phyloP scores from a whole-genome alignment of 2,888 invertebrate species.

The Marronus borbonicus region DNA sequence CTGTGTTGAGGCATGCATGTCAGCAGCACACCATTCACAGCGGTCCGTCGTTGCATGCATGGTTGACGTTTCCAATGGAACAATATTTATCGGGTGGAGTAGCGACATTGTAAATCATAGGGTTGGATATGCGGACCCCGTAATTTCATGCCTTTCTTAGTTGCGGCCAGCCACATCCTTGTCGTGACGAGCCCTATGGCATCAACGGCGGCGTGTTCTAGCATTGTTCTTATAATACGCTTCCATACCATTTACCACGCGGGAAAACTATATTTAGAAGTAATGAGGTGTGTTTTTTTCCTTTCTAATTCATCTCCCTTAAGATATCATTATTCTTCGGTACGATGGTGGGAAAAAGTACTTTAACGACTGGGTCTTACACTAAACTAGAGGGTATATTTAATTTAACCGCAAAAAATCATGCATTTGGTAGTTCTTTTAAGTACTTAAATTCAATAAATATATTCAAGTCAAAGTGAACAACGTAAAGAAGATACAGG shows the following conservation, averaged over 20 bases:
- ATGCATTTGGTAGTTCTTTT: no score
- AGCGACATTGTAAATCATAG: conserved; percentile 63
- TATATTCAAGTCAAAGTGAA: no score
- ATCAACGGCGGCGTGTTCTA: conserved; percentile 23
- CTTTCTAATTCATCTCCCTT: conserved; percentile 14
- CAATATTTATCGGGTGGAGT: conserved; percentile 62
- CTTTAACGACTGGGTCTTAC: no score
- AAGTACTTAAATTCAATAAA: no score
- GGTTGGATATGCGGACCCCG: conserved; percentile 58
- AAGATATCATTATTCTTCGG: conserved; percentile 3
- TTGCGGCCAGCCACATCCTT: conserved; percentile 58
- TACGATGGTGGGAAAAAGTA: background rate
- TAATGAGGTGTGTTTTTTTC: conserved; percentile 35
- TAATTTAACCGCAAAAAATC: no score
- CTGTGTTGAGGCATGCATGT: conserved; percentile 53
- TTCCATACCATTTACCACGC: conserved; percentile 16
- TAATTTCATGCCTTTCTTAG: conserved; percentile 60
- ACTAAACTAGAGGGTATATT: no score
- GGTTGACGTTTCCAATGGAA: conserved; percentile 58
- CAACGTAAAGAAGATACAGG: no score
- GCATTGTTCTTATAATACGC: conserved; percentile 46
- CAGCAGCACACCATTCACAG: conserved; percentile 51
- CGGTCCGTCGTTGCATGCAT: conserved; percentile 44
- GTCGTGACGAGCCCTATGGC: conserved; percentile 46
- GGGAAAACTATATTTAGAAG: conserved; percentile 30